These are phyloP conservation scores for Paguma larvata DNA, from an alignment of 2,797 vertebrate genomes.

Conservation along the genomic window DNA sequence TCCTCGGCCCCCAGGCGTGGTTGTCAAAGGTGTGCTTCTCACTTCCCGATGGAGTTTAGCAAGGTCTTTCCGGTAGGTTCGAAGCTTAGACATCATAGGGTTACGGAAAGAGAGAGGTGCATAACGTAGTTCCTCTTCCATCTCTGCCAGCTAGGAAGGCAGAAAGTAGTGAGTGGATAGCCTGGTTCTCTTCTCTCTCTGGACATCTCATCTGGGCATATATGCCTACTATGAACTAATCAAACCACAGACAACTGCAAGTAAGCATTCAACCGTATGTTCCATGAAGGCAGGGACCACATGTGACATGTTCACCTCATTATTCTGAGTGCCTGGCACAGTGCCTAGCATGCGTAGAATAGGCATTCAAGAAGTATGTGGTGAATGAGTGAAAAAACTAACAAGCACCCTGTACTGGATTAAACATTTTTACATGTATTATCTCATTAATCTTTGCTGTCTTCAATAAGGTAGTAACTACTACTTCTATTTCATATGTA, in stretches of 20 bases:
- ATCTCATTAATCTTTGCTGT: neutral
- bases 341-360: neutral
- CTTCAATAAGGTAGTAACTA: slow-evolving; percentile 32
- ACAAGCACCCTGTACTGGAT: neutral
- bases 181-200: neutral
- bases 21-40: slow-evolving; percentile 88
- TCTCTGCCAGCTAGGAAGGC: slow-evolving; percentile 93
- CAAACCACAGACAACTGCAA: neutral
- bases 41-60: slow-evolving; percentile 95
- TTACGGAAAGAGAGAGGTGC: slow-evolving; percentile 94
- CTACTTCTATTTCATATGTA: neutral
- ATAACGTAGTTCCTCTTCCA: slow-evolving; percentile 95
- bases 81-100: slow-evolving; percentile 94
- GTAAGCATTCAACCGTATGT: neutral
- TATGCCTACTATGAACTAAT: neutral
- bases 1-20: slow-evolving; percentile 85
- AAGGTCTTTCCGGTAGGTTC: slow-evolving; percentile 93
- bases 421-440: slow-evolving; percentile 14
- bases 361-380: neutral
- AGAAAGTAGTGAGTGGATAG: neutral
- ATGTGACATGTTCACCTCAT: neutral
- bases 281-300: neutral
- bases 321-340: neutral
- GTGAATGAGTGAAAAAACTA: slow-evolving; percentile 28
- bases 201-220: neutral